Evolutionary conservation across 2,797 vertebrate genomes (phyloP).

Genomic region (Micrastur ruficollis): DNA sequence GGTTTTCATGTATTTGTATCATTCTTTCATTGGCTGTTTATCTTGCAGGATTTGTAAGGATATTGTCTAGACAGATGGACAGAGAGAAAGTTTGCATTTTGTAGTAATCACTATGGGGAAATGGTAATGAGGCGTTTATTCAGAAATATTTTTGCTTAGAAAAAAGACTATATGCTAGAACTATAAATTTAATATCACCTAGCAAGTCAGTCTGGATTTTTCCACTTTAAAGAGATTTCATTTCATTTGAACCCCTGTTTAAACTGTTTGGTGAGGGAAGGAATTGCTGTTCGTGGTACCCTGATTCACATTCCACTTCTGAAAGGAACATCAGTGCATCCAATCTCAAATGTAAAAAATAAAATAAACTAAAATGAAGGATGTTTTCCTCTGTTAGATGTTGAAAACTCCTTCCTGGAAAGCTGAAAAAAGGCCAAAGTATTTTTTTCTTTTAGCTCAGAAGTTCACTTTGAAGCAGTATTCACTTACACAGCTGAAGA

Average conservation of each 20-base stretch:
- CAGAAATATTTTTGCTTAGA: not conserved
- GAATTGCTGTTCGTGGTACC: not conserved
- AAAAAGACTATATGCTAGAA: not conserved
- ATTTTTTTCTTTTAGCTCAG: not conserved
- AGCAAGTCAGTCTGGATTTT: not conserved
- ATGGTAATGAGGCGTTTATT: not conserved
- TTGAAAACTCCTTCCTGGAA: slow-evolving; percentile 21
- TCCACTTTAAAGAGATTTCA: not conserved
- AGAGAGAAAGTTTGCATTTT: not conserved
- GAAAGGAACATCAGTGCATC: not conserved
- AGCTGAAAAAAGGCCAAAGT: not conserved
- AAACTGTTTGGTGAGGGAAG: not conserved
- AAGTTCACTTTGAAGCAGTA: slow-evolving; percentile 25
- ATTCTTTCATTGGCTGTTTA: not conserved
- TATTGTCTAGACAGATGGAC: not conserved
- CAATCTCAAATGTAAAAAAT: not conserved
- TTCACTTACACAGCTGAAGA: slow-evolving; percentile 24
- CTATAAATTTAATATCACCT: not conserved
- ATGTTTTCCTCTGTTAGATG: not conserved
- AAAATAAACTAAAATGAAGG: not conserved
- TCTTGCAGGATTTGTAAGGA: not conserved
- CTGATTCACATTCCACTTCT: not conserved
- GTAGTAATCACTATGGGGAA: not conserved
- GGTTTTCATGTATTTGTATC: not conserved
- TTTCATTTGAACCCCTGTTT: not conserved